phyloP scores from a whole-genome alignment of 2,797 vertebrate species.

The Brachymystax lenok region DNA sequence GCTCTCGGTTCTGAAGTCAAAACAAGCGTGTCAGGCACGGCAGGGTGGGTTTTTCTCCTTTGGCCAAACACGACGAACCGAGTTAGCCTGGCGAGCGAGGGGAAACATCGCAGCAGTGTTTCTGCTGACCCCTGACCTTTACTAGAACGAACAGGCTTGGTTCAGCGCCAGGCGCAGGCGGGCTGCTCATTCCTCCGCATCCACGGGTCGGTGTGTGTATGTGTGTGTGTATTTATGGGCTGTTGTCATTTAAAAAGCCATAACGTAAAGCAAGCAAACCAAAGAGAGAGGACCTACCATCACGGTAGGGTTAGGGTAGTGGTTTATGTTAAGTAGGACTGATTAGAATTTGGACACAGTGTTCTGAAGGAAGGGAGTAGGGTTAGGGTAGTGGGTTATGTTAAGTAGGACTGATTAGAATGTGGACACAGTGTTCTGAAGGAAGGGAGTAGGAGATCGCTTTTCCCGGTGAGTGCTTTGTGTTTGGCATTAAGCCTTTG shows the following conservation, averaged over 20 bases:
- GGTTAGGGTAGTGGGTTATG: no score
- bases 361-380: no score
- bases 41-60: constrained; percentile 22
- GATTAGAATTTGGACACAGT: no score
- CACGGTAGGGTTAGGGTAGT: no score
- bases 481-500: constrained; percentile 43
- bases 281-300: no score
- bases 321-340: no score
- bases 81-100: constrained; percentile 28
- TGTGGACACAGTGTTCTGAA: no score
- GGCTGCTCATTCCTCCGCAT: constrained; percentile 47
- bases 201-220: constrained; percentile 54
- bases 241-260: no score
- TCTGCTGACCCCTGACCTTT: constrained; percentile 61
- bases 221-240: constrained; percentile 14
- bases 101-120: constrained; percentile 47
- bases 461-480: constrained; percentile 49
- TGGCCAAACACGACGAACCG: constrained; percentile 8
- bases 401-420: no score
- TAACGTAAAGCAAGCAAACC: no score
- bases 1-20: constrained; percentile 23
- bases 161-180: constrained; percentile 55
- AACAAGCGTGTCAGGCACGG: constrained; percentile 21
- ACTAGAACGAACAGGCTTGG: constrained; percentile 41
- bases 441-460: constrained; percentile 37